These are phyloP conservation scores for Gryon sp. DNA, from an alignment of 1,140 invertebrate genomes.

Conservation along the genomic window DNA sequence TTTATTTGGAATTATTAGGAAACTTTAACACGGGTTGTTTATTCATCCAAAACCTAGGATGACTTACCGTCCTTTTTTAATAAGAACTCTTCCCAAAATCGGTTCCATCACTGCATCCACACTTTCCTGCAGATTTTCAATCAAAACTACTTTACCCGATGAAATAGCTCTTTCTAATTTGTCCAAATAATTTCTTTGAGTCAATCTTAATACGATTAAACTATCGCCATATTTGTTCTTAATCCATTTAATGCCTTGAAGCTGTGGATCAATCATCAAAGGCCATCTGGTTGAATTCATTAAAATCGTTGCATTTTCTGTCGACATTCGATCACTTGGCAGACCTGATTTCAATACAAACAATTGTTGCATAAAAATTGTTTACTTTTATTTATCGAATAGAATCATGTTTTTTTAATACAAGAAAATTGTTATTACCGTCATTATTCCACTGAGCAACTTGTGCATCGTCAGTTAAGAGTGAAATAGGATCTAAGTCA, in stretches of 20 bases:
- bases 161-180: conserved; percentile 89
- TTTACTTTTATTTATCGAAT: too few species aligned
- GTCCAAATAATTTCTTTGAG: conserved; percentile 91
- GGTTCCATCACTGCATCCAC: conserved; percentile 95
- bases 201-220: conserved; percentile 88
- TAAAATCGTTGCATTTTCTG: conserved; percentile 96
- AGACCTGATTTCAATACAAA: conserved; percentile 80
- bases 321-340: conserved; percentile 94
- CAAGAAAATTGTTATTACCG: conserved; percentile 75
- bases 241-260: conserved; percentile 98
- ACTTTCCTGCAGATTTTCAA: conserved; percentile 94
- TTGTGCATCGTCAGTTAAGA: conserved; percentile 94
- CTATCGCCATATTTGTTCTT: conserved; percentile 88
- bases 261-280: conserved; percentile 95
- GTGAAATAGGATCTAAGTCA: conserved; percentile 87
- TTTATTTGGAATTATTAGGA: too few species aligned
- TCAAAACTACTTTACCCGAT: conserved; percentile 86
- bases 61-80: conserved; percentile 88
- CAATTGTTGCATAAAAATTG: too few species aligned
- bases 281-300: conserved; percentile 95
- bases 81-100: conserved; percentile 91
- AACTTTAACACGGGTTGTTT: too few species aligned
- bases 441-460: conserved; percentile 97
- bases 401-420: too few species aligned
- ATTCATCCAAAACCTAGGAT: conserved; percentile 9